Evolutionary conservation across 2,888 invertebrate genomes (phyloP).

Genomic region (Geotrupes spiniger): DNA sequence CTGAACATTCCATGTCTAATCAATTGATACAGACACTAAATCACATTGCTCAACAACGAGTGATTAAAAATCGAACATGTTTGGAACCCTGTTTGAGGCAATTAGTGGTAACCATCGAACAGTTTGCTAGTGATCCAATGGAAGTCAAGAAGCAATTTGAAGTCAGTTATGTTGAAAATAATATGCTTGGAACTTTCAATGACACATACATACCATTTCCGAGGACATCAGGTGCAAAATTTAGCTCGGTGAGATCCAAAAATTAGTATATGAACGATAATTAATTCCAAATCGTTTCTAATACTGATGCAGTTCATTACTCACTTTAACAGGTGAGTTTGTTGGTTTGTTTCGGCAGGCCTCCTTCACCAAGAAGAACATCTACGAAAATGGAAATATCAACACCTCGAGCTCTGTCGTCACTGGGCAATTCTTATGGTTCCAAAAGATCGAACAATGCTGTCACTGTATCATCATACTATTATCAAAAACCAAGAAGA

Average conservation of each 20-base stretch:
- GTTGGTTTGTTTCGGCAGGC: constrained; percentile 82
- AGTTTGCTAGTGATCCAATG: constrained; percentile 56
- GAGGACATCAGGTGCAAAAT: constrained; percentile 88
- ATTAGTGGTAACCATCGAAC: constrained; percentile 61
- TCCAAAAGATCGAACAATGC: constrained; percentile 41
- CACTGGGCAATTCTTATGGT: constrained; percentile 55
- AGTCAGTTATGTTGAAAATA: constrained; percentile 33
- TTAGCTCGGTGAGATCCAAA: constrained; percentile 66
- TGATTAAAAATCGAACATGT: constrained; percentile 82
- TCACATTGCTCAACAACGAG: constrained; percentile 76
- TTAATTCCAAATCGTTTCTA: no score
- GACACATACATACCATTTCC: constrained; percentile 93
- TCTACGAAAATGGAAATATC: constrained; percentile 70
- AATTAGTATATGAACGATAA: no score
- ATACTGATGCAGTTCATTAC: no score
- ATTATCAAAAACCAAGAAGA: constrained; percentile 59
- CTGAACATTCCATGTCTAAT: constrained; percentile 14
- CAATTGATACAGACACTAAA: constrained; percentile 76
- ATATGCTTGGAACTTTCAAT: constrained; percentile 50
- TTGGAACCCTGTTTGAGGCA: constrained; percentile 81
- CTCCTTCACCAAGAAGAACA: constrained; percentile 64
- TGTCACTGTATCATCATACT: constrained; percentile 67
- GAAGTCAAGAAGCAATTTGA: constrained; percentile 50
- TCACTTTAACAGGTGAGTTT: constrained; percentile 52
- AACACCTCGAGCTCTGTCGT: constrained; percentile 77